phyloP scores from a whole-genome alignment of 2,888 invertebrate genomes.

The Frankliniella fusca region DNA sequence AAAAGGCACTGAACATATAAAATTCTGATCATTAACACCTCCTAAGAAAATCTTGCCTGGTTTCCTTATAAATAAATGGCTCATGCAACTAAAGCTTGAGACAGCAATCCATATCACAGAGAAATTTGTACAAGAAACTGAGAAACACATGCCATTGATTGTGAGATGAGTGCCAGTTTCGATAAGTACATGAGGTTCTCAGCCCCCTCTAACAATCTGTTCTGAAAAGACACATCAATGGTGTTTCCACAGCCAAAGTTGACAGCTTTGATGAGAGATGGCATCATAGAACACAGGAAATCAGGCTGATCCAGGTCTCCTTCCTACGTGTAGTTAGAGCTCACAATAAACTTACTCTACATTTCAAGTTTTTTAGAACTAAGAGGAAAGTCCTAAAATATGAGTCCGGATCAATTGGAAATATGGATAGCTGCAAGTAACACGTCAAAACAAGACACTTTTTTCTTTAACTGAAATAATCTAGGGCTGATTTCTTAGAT shows the following conservation, averaged over 20 bases:
- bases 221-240: background rate
- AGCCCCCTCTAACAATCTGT: background rate
- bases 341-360: no score
- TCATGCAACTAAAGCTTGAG: constrained; percentile 2
- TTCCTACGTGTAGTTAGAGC: no score
- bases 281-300: background rate
- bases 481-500: no score
- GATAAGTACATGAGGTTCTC: background rate
- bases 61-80: background rate
- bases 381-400: no score
- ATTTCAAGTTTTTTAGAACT: no score
- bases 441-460: no score
- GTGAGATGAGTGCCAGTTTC: background rate
- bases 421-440: no score
- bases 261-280: background rate
- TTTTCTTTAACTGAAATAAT: no score
- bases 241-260: background rate
- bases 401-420: no score
- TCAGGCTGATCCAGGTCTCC: background rate
- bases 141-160: background rate
- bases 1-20: no score
- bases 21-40: no score
- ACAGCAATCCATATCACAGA: constrained; percentile 23
- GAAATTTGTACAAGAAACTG: constrained; percentile 18
- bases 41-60: no score